Evolutionary conservation across 2,888 invertebrate species (phyloP).

Genomic region (Coronaproctus castanopsis): DNA sequence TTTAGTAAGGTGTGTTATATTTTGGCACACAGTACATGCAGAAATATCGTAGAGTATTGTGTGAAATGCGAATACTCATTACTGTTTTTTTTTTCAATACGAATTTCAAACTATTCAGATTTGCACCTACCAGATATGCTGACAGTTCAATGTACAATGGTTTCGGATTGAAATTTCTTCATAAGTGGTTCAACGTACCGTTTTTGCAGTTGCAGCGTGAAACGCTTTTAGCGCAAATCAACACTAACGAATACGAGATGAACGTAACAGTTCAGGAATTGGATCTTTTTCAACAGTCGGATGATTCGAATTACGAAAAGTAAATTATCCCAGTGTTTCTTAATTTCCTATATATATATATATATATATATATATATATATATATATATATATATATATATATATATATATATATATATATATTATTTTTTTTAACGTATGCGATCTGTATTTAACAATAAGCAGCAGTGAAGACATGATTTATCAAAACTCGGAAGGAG

Average conservation of each 20-base stretch:
- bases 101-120: too few species aligned
- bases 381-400: neutral
- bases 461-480: too few species aligned
- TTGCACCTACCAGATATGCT: constrained; percentile 55
- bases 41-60: too few species aligned
- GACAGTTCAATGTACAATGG: constrained; percentile 91
- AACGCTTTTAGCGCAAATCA: constrained; percentile 60
- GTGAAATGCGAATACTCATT: too few species aligned
- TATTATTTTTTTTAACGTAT: neutral
- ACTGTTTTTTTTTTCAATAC: too few species aligned
- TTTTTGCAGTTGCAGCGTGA: constrained; percentile 75
- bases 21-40: too few species aligned
- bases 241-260: constrained; percentile 64
- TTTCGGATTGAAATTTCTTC: constrained; percentile 74
- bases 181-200: constrained; percentile 87
- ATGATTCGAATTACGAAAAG: constrained; percentile 52
- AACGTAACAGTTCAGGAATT: constrained; percentile 52
- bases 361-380: neutral
- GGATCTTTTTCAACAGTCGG: constrained; percentile 47
- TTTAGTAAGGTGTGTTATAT: too few species aligned
- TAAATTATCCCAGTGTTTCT: constrained; percentile 21
- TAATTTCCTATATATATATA: too few species aligned
- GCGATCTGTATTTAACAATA: too few species aligned
- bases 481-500: too few species aligned
- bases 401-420: neutral